Evolutionary conservation across 92 coral and sea anemone genomes (phyloP).

Genomic region (Epizoanthus fatuus): DNA sequence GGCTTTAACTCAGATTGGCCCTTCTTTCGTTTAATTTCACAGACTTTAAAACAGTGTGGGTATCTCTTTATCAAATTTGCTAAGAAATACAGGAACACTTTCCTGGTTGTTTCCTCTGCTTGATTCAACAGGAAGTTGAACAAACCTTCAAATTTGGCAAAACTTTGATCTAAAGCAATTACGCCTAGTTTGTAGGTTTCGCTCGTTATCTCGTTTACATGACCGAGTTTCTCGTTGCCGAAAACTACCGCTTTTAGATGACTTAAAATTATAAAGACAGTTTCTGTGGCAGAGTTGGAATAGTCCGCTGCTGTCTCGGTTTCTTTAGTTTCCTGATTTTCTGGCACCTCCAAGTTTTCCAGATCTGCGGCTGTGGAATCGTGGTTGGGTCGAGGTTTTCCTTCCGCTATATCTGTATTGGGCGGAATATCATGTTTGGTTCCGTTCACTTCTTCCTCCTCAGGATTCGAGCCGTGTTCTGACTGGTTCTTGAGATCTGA

Average conservation of each 20-base stretch:
- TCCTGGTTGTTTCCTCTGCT: conserved; percentile 41
- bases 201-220: conserved; percentile 26
- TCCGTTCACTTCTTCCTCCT: background rate
- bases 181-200: conserved; percentile 19
- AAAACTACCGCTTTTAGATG: conserved; percentile 30
- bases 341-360: background rate
- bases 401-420: conserved; percentile 24
- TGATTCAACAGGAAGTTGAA: conserved; percentile 44
- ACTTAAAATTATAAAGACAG: conserved; percentile 14
- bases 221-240: conserved; percentile 14
- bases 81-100: conserved; percentile 31
- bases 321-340: background rate
- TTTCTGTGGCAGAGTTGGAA: conserved; percentile 6
- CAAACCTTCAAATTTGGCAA: conserved; percentile 30
- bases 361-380: background rate
- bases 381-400: background rate
- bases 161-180: conserved; percentile 21
- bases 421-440: background rate
- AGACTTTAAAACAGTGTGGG: conserved; percentile 38
- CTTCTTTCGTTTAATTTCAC: conserved; percentile 37
- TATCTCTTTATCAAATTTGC: conserved; percentile 36
- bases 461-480: background rate
- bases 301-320: conserved; percentile 1
- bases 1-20: background rate
- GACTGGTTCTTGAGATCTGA: background rate